A percentile compares a stretch with the other conserved stretches of the same genome.
These are phyloP conservation scores for Colaptes auratus DNA, from an alignment of 2,113 vertebrate genomes.

Conservation along the genomic window DNA sequence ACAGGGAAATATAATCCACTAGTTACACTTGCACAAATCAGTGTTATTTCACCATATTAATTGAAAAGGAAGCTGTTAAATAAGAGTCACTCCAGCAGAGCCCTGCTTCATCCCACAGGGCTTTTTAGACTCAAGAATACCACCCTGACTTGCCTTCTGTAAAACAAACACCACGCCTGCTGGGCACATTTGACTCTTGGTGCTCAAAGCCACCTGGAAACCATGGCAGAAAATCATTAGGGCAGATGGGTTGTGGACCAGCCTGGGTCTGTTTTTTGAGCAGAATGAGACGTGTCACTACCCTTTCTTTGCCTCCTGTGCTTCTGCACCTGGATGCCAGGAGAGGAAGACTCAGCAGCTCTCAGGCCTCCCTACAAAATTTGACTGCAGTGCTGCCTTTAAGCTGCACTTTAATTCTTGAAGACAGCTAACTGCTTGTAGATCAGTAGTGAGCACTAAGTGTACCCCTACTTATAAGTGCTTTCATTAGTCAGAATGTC, in stretches of 20 bases:
- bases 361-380: neutral
- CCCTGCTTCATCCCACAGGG: neutral
- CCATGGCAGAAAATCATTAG: neutral
- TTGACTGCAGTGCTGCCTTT: neutral
- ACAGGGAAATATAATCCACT: neutral
- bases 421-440: neutral
- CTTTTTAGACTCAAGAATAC: neutral
- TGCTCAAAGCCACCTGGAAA: neutral
- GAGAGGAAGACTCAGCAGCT: neutral
- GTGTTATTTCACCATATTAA: neutral
- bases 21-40: neutral
- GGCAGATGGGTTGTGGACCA: neutral
- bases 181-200: neutral
- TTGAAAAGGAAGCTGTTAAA: neutral
- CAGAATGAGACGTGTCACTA: neutral
- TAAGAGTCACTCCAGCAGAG: neutral
- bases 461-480: neutral
- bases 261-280: neutral
- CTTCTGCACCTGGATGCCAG: neutral
- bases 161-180: neutral
- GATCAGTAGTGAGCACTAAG: neutral
- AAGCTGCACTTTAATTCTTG: neutral
- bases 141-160: accelerated
- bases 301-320: neutral
- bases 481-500: neutral